Percentiles rank a stretch among this genome's conserved stretches.
phyloP scores from a whole-genome alignment of 92 coral and sea anemone genomes.

The Siderastrea siderea region DNA sequence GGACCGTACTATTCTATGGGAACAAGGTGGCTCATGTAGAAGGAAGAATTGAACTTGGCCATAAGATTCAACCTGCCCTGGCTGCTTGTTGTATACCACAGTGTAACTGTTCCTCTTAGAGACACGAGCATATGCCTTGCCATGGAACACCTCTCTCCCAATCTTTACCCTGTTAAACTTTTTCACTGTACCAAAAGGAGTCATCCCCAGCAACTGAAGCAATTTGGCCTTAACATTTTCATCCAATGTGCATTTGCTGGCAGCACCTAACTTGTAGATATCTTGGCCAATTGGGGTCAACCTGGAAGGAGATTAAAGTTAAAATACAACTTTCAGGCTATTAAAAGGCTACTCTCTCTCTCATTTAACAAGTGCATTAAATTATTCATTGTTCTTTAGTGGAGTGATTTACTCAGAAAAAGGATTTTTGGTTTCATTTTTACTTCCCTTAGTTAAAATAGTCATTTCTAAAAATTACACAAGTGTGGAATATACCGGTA shows the following conservation, averaged over 20 bases:
- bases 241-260: constrained; percentile 26
- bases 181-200: constrained; percentile 24
- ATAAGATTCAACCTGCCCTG: constrained; percentile 1
- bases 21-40: constrained; percentile 36
- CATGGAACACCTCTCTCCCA: constrained; percentile 15
- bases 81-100: background rate
- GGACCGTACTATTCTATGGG: background rate
- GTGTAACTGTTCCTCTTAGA: constrained; percentile 26
- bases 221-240: constrained; percentile 9
- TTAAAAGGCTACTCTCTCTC: no score
- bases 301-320: no score
- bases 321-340: no score
- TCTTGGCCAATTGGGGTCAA: no score
- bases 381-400: no score
- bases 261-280: constrained; percentile 11
- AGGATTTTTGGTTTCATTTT: no score
- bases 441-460: no score
- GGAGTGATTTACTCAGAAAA: no score
- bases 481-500: no score
- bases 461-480: no score
- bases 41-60: constrained; percentile 28
- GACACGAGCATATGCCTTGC: constrained; percentile 26
- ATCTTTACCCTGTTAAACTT: background rate
- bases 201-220: constrained; percentile 14
- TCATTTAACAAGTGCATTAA: no score